Conservation (phyloP, 2,797 vertebrate species). For the Scleropages formosus region DNA sequence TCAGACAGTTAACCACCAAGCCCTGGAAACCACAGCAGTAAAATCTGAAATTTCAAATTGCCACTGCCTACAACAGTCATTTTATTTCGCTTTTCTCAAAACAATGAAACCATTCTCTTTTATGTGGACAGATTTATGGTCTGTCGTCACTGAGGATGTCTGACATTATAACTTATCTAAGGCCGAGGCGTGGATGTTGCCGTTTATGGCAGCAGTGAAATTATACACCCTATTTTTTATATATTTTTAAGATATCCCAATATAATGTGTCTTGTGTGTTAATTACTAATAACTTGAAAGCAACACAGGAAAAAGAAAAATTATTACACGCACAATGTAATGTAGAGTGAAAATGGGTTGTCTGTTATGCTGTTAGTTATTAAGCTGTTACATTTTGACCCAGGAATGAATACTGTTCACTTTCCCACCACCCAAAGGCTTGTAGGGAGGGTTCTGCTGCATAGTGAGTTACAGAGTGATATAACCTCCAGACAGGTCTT, state of each 20-base stretch:
- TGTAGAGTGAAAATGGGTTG: too few species aligned
- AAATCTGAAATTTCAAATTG: conserved; percentile 42
- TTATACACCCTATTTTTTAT: too few species aligned
- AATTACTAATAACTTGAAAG: too few species aligned
- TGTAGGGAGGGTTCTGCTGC: background rate
- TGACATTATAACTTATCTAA: background rate
- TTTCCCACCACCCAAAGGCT: background rate
- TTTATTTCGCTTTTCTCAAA: conserved; percentile 3
- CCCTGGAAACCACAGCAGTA: conserved; percentile 37
- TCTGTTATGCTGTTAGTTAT: too few species aligned
- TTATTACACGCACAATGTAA: too few species aligned
- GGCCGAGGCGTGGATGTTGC: too few species aligned
- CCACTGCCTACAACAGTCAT: conserved; percentile 19
- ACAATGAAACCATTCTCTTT: conserved; percentile 37
- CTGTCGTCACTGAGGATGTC: conserved; percentile 27
- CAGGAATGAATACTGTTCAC: background rate
- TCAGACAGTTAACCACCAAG: conserved; percentile 37
- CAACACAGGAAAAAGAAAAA: too few species aligned
- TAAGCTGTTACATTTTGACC: background rate
- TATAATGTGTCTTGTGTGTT: background rate
- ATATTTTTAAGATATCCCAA: background rate
- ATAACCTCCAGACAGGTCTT: background rate
- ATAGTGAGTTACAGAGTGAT: conserved; percentile 3
- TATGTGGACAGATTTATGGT: conserved; percentile 33
- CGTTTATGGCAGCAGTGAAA: too few species aligned